Evolutionary conservation across 2,888 invertebrate genomes (phyloP).

Genomic region (Oxyteleia sp.): DNA sequence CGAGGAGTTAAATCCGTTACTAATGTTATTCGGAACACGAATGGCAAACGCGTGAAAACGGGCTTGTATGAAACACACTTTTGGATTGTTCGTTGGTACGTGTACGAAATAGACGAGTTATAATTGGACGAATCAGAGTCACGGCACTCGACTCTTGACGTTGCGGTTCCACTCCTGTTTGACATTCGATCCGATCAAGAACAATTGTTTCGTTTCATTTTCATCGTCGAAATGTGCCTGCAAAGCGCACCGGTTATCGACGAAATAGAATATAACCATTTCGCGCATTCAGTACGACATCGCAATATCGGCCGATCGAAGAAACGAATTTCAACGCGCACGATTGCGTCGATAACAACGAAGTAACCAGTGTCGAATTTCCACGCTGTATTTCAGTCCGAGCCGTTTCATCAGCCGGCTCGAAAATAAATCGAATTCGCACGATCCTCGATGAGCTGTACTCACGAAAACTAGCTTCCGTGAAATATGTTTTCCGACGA

Average conservation of each 20-base stretch:
- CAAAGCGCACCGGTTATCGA: not conserved
- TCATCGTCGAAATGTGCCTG: not conserved
- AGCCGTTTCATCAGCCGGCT: constrained; percentile 62
- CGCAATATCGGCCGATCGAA: constrained; percentile 17
- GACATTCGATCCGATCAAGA: constrained; percentile 1
- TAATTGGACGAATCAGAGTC: constrained; percentile 79
- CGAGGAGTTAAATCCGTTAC: constrained; percentile 16
- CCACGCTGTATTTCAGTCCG: constrained; percentile 75
- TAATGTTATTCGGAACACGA: constrained; percentile 56
- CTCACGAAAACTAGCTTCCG: constrained; percentile 80
- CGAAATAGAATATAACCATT: not conserved
- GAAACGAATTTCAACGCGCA: constrained; percentile 27
- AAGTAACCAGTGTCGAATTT: constrained; percentile 77
- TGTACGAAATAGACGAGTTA: constrained; percentile 77
- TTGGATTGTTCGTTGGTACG: constrained; percentile 65
- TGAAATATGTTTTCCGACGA: constrained; percentile 27
- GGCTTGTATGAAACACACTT: constrained; percentile 51
- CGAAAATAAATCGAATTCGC: constrained; percentile 84
- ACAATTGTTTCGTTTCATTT: constrained; percentile 45
- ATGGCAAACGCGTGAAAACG: constrained; percentile 64
- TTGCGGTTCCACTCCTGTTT: constrained; percentile 52
- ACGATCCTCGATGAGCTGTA: constrained; percentile 80
- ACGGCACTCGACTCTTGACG: constrained; percentile 77
- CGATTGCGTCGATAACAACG: constrained; percentile 34
- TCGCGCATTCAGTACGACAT: not conserved